These are phyloP conservation scores for Scophthalmus maximus DNA, from an alignment of 2,113 vertebrate species.

Conservation along the genomic window DNA sequence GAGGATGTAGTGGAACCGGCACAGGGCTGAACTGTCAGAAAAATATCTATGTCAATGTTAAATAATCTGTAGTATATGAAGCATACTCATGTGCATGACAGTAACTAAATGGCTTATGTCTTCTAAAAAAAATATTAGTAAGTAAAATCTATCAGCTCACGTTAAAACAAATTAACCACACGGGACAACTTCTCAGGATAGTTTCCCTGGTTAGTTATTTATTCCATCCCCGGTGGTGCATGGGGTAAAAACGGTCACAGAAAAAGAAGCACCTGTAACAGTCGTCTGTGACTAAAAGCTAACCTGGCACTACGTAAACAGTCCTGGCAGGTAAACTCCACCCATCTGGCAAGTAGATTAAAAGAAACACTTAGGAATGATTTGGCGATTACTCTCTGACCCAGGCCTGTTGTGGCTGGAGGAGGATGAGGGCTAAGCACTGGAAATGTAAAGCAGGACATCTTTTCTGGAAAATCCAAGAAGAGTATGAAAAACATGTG, in stretches of 20 bases:
- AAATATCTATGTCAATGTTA: too few relatives aligned
- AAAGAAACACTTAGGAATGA: conserved; percentile 61
- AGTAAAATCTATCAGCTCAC: too few relatives aligned
- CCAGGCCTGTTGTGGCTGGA: conserved; percentile 42
- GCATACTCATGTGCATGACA: too few relatives aligned
- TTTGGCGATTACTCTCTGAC: conserved; percentile 59
- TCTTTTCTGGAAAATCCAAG: background rate
- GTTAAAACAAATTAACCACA: too few relatives aligned
- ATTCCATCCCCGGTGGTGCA: background rate
- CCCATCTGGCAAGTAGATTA: conserved; percentile 69
- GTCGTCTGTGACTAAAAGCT: conserved; percentile 23
- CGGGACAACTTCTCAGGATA: too few relatives aligned
- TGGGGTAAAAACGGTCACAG: background rate
- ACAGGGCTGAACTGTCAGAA: too few relatives aligned
- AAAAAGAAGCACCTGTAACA: conserved; percentile 5
- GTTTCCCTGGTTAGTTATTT: background rate
- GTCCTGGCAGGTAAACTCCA: conserved; percentile 34
- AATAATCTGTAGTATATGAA: too few relatives aligned
- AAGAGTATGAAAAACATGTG: background rate
- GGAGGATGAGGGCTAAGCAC: conserved; percentile 42
- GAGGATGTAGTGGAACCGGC: too few relatives aligned
- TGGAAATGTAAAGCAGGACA: conserved; percentile 53
- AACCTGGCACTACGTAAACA: conserved; percentile 6
- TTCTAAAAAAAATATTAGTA: too few relatives aligned
- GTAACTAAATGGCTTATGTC: too few relatives aligned